A percentile compares a stretch with the other conserved stretches of the same genome.
phyloP scores from a whole-genome alignment of 2,888 invertebrate genomes.

The Mythimna albipuncta region DNA sequence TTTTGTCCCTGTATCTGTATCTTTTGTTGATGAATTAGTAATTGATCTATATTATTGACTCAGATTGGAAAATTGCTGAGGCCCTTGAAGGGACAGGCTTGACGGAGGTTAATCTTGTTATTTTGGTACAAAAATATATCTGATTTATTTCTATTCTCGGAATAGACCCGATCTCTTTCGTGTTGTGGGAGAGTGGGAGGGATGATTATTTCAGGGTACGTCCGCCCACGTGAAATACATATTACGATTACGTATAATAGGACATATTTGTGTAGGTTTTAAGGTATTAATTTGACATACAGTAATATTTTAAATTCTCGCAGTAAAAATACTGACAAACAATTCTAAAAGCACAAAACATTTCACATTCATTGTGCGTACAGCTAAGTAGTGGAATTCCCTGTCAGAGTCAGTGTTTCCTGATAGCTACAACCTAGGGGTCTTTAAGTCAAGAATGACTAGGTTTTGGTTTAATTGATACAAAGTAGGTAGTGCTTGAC shows the following conservation, averaged over 20 bases:
- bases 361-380: too few species aligned
- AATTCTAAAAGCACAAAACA: too few species aligned
- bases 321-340: too few species aligned
- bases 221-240: constrained; percentile 1
- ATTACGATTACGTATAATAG: constrained; percentile 7
- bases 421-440: too few species aligned
- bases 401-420: too few species aligned
- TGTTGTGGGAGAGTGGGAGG: constrained; percentile 27
- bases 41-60: constrained; percentile 29
- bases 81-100: constrained; percentile 34
- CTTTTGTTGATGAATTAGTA: constrained; percentile 34
- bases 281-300: not conserved
- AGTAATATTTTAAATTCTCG: not conserved
- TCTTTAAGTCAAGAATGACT: too few species aligned
- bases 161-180: constrained; percentile 29
- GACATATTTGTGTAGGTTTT: constrained; percentile 8
- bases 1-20: constrained; percentile 30
- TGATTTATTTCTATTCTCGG: not conserved
- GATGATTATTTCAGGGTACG: constrained; percentile 29
- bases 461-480: too few species aligned
- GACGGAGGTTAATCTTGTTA: constrained; percentile 39
- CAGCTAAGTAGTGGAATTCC: too few species aligned
- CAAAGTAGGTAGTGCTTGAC: too few species aligned
- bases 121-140: constrained; percentile 35
- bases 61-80: constrained; percentile 44